Conservation (phyloP, 2,888 invertebrate species). For the Lissonota sp. region DNA sequence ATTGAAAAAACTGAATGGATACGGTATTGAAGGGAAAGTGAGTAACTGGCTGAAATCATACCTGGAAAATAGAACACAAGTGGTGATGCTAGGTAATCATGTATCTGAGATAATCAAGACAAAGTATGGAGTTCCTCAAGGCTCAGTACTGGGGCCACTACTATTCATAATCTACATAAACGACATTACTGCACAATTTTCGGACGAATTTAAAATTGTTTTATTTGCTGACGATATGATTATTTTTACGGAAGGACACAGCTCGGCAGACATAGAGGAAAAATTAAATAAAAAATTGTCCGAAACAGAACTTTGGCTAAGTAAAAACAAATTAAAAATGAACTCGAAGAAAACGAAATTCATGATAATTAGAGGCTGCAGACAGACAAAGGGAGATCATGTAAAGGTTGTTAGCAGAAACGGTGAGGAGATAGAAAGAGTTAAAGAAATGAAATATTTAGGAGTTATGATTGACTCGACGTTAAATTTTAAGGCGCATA, state of each 20-base stretch:
- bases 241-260: background rate
- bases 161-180: slow-evolving; percentile 22
- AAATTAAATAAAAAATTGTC: background rate
- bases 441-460: background rate
- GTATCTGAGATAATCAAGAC: no score
- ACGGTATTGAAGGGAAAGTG: no score
- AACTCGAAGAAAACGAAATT: background rate
- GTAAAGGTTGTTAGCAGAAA: background rate
- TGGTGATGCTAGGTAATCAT: no score
- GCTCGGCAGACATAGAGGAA: background rate
- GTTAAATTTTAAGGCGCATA: background rate
- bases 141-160: slow-evolving; percentile 42
- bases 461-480: background rate
- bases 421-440: background rate
- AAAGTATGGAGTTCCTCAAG: slow-evolving; percentile 36
- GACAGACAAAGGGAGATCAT: background rate
- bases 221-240: background rate
- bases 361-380: background rate
- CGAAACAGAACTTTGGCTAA: background rate
- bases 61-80: no score
- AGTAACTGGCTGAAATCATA: no score
- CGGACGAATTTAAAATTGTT: background rate
- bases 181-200: background rate
- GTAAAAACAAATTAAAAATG: background rate
- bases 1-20: no score